Evolutionary conservation across 2,113 vertebrate genomes (phyloP).

Genomic region (Tragelaphus scriptus): DNA sequence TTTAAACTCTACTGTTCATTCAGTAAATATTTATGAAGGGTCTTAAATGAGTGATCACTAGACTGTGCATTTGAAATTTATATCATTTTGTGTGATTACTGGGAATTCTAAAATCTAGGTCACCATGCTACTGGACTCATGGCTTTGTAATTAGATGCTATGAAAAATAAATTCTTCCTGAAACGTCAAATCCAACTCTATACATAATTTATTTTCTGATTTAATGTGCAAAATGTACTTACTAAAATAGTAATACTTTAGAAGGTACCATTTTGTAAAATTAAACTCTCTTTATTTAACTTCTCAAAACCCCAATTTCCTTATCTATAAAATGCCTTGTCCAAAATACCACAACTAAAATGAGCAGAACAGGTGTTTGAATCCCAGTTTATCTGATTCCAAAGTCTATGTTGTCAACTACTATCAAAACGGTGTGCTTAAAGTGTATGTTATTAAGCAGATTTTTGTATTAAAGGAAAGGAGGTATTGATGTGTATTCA

Average conservation of each 20-base stretch:
- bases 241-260: not conserved
- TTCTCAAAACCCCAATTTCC: not conserved
- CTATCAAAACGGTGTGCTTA: not conserved
- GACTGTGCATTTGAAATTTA: not conserved
- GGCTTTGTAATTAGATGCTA: not conserved
- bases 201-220: not conserved
- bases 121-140: not conserved
- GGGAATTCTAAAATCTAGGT: not conserved
- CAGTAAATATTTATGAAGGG: not conserved
- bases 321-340: not conserved
- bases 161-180: not conserved
- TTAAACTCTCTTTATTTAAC: not conserved
- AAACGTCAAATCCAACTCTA: not conserved
- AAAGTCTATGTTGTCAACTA: not conserved
- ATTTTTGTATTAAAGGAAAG: not conserved
- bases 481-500: not conserved
- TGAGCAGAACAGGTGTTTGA: not conserved
- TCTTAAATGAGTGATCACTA: not conserved
- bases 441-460: not conserved
- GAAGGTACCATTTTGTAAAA: not conserved
- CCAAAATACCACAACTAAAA: not conserved
- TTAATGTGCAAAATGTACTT: not conserved
- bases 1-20: not conserved
- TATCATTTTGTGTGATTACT: not conserved
- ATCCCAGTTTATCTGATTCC: not conserved